A percentile compares a stretch with the other conserved stretches of the same genome.
phyloP scores from a whole-genome alignment of 2,797 vertebrate species.

The Anomalospiza imberbis region DNA sequence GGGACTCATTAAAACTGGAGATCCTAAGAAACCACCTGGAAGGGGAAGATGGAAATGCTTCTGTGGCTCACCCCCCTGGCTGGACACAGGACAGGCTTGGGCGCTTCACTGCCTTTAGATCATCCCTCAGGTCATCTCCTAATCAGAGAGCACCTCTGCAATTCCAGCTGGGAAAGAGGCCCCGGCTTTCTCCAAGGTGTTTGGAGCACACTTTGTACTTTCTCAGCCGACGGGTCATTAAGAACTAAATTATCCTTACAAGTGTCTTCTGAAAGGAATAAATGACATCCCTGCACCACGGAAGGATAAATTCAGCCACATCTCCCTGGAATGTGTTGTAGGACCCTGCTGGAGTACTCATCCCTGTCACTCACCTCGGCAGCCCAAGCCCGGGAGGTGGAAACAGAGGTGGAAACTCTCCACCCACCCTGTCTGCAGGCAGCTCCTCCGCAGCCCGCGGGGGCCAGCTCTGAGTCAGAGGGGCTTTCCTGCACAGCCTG shows the following conservation, averaged over 20 bases:
- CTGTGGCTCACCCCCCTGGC: rapidly evolving
- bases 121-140: neutral
- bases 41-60: neutral
- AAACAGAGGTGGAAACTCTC: neutral
- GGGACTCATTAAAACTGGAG: neutral
- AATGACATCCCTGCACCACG: neutral
- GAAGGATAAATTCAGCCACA: rapidly evolving
- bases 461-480: neutral
- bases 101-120: neutral
- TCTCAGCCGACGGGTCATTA: neutral
- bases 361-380: neutral
- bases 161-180: neutral
- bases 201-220: neutral
- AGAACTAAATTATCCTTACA: neutral
- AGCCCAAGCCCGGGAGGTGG: neutral
- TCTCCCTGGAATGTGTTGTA: rapidly evolving
- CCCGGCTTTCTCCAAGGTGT: neutral
- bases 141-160: neutral
- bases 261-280: neutral
- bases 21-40: neutral
- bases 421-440: neutral
- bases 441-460: neutral
- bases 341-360: rapidly evolving
- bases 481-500: neutral
- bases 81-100: neutral